Evolutionary conservation across 2,797 vertebrate species (phyloP).

Genomic region (Labroides dimidiatus): DNA sequence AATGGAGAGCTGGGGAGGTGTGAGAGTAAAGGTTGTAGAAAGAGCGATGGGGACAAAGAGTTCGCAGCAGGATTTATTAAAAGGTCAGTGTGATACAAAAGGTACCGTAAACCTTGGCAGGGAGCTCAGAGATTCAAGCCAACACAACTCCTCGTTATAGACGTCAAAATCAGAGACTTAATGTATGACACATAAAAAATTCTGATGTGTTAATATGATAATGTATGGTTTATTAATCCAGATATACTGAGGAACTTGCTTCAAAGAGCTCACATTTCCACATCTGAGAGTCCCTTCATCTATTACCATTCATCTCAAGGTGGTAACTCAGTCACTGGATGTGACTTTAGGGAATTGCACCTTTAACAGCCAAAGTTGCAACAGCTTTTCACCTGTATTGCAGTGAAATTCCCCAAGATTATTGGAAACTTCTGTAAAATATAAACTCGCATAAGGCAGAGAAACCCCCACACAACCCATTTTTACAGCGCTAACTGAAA

Average conservation of each 20-base stretch:
- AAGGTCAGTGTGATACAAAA: slow-evolving; percentile 54
- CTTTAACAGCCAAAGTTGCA: slow-evolving; percentile 58
- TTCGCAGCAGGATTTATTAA: slow-evolving; percentile 58
- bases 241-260: slow-evolving; percentile 34
- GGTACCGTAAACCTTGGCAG: slow-evolving; percentile 26
- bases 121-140: slow-evolving; percentile 19
- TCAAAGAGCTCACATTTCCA: slow-evolving; percentile 49
- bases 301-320: slow-evolving; percentile 31
- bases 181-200: slow-evolving; percentile 27
- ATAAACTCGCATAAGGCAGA: slow-evolving; percentile 63
- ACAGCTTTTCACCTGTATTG: slow-evolving; percentile 56
- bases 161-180: background rate
- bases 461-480: slow-evolving; percentile 56
- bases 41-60: slow-evolving; percentile 48
- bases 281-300: slow-evolving; percentile 41
- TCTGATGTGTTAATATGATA: slow-evolving; percentile 15
- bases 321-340: slow-evolving; percentile 26
- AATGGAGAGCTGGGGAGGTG: slow-evolving; percentile 44
- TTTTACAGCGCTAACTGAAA: slow-evolving; percentile 61
- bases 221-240: slow-evolving; percentile 39
- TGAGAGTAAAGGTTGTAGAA: slow-evolving; percentile 55
- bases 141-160: slow-evolving; percentile 10
- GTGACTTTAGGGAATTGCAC: slow-evolving; percentile 60
- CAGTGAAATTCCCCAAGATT: slow-evolving; percentile 60
- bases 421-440: slow-evolving; percentile 69